Evolutionary conservation across 2,113 vertebrate genomes (phyloP).

Genomic region (Leucoraja erinaceus): DNA sequence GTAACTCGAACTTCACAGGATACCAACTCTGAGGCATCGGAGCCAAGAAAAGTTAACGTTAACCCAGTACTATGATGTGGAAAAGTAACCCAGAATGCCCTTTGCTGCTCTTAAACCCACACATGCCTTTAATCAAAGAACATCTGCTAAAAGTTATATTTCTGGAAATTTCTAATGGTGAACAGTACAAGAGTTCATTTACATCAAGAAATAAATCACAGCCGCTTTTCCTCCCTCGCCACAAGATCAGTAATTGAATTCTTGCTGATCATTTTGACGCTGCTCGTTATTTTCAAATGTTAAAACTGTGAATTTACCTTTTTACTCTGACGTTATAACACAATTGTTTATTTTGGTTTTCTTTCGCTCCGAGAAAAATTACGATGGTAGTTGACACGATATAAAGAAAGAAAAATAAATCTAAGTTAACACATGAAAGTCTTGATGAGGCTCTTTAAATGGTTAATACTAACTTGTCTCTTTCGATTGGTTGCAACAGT

Average conservation of each 20-base stretch:
- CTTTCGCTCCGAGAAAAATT: background rate
- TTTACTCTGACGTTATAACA: background rate
- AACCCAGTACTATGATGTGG: background rate
- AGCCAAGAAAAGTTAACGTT: background rate
- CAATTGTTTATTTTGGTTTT: background rate
- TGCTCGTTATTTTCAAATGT: background rate
- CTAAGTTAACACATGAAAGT: background rate
- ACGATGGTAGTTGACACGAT: background rate
- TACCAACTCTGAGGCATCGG: background rate
- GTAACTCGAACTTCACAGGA: background rate
- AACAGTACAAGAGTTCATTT: slow-evolving; percentile 17
- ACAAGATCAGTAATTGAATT: background rate
- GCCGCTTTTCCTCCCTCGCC: slow-evolving; percentile 2
- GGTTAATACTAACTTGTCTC: background rate
- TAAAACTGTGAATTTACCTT: background rate
- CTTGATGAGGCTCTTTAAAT: background rate
- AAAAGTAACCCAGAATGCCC: slow-evolving; percentile 8
- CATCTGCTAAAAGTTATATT: slow-evolving; percentile 24
- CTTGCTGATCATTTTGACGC: background rate
- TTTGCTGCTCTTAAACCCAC: slow-evolving; percentile 10
- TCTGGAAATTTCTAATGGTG: slow-evolving; percentile 34
- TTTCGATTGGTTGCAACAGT: background rate
- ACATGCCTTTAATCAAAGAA: slow-evolving; percentile 30
- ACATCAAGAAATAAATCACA: slow-evolving; percentile 17
- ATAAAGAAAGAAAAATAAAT: no score